phyloP scores from a whole-genome alignment of 1,140 invertebrate species.

The Palaemon carinicauda region DNA sequence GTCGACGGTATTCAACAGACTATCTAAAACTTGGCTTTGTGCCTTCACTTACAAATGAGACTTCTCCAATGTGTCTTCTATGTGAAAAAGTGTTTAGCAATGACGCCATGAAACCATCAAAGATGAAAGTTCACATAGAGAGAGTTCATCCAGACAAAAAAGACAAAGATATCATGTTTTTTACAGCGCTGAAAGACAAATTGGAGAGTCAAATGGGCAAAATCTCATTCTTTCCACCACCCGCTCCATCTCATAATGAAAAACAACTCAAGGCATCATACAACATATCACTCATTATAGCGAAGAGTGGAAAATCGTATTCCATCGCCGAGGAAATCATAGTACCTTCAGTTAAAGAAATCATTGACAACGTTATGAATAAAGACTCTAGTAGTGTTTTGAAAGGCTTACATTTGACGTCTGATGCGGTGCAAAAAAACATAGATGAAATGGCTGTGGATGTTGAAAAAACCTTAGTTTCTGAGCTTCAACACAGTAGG shows the following conservation, averaged over 20 bases:
- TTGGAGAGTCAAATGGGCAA: too few species aligned
- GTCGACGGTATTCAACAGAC: neutral
- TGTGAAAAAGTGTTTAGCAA: too few species aligned
- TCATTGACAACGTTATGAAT: conserved; percentile 46
- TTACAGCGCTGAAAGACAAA: too few species aligned
- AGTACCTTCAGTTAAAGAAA: conserved; percentile 24
- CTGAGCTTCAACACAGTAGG: conserved; percentile 40
- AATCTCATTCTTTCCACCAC: neutral
- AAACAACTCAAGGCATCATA: neutral
- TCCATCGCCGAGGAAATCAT: conserved; percentile 20
- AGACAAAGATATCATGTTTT: too few species aligned
- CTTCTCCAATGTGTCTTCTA: too few species aligned
- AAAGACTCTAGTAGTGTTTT: conserved; percentile 36
- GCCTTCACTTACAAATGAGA: neutral
- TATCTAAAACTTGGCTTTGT: neutral
- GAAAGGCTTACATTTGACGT: conserved; percentile 44
- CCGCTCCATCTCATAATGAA: neutral
- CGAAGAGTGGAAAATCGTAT: conserved; percentile 17
- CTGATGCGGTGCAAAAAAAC: conserved; percentile 7
- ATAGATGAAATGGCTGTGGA: conserved; percentile 51
- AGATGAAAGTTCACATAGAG: too few species aligned
- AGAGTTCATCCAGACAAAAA: too few species aligned
- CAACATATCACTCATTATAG: conserved; percentile 18
- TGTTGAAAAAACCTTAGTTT: conserved; percentile 53
- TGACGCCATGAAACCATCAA: too few species aligned